Conservation (phyloP, 1,140 invertebrate species). For the Drosophila nigrodunni region DNA sequence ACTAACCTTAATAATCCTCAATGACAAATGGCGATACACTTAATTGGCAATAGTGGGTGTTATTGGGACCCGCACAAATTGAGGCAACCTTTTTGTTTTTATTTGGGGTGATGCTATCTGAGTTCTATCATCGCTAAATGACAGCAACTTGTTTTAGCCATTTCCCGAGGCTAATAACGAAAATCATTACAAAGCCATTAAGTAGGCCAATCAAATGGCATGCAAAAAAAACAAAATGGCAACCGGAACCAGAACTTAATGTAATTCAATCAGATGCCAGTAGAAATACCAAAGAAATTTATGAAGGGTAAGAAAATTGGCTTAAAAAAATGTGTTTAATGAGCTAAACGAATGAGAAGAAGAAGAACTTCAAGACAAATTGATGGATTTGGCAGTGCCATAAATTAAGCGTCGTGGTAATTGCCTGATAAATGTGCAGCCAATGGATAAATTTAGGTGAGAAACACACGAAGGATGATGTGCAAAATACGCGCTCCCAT, state of each 20-base stretch:
- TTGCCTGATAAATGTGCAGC: slow-evolving; percentile 49
- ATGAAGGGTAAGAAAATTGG: slow-evolving; percentile 3
- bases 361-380: slow-evolving; percentile 24
- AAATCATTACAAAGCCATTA: slow-evolving; percentile 77
- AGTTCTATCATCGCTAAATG: slow-evolving; percentile 33
- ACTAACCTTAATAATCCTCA: slow-evolving; percentile 60
- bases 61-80: neutral
- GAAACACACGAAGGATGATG: slow-evolving; percentile 23
- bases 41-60: slow-evolving; percentile 47
- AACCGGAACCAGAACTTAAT: slow-evolving; percentile 36
- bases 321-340: slow-evolving; percentile 20
- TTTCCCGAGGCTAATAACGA: slow-evolving; percentile 55
- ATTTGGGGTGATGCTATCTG: slow-evolving; percentile 42
- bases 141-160: slow-evolving; percentile 39
- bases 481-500: slow-evolving; percentile 22
- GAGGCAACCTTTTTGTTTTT: slow-evolving; percentile 31
- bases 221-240: slow-evolving; percentile 51
- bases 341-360: slow-evolving; percentile 8
- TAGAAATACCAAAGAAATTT: slow-evolving; percentile 11
- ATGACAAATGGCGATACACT: slow-evolving; percentile 66
- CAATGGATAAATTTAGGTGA: slow-evolving; percentile 22
- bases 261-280: slow-evolving; percentile 62
- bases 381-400: slow-evolving; percentile 33
- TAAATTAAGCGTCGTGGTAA: slow-evolving; percentile 52
- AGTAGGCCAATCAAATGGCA: slow-evolving; percentile 63